These are phyloP conservation scores for Paelopatides confundens DNA, from an alignment of 53 echinoderm and acorn worm genomes.

Conservation along the genomic window DNA sequence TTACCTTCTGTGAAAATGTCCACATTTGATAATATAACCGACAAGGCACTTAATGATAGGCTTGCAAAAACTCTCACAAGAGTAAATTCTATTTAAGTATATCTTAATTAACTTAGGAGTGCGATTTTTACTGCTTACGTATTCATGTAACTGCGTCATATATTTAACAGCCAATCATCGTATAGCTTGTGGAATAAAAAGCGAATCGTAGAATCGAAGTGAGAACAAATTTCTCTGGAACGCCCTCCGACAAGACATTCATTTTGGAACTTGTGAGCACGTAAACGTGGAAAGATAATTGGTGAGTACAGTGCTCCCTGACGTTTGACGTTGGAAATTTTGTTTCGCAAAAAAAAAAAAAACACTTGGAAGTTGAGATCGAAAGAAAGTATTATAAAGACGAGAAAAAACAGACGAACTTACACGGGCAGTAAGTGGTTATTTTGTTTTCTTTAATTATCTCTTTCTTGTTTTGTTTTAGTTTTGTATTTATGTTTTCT, in stretches of 20 bases:
- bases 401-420: not conserved
- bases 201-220: not conserved
- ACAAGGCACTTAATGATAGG: constrained; percentile 1
- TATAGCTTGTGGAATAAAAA: constrained; percentile 3
- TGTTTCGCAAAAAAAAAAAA: not conserved
- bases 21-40: constrained; percentile 13
- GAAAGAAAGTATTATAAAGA: not conserved
- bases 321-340: not conserved
- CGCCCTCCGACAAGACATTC: constrained; percentile 38
- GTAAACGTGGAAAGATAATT: constrained; percentile 35
- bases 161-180: not conserved
- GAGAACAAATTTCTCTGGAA: constrained; percentile 17
- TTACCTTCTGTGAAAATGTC: not conserved
- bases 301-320: constrained; percentile 13
- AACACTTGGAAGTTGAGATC: not conserved
- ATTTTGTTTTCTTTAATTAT: too few species aligned
- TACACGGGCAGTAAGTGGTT: too few species aligned
- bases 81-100: constrained; percentile 14
- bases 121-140: constrained; percentile 24
- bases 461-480: too few species aligned
- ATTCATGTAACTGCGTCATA: constrained; percentile 27
- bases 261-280: constrained; percentile 31
- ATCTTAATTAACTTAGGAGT: constrained; percentile 33
- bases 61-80: constrained; percentile 25
- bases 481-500: too few species aligned